These are phyloP conservation scores for Drusus annulatus DNA, from an alignment of 1,140 invertebrate species.

Conservation along the genomic window DNA sequence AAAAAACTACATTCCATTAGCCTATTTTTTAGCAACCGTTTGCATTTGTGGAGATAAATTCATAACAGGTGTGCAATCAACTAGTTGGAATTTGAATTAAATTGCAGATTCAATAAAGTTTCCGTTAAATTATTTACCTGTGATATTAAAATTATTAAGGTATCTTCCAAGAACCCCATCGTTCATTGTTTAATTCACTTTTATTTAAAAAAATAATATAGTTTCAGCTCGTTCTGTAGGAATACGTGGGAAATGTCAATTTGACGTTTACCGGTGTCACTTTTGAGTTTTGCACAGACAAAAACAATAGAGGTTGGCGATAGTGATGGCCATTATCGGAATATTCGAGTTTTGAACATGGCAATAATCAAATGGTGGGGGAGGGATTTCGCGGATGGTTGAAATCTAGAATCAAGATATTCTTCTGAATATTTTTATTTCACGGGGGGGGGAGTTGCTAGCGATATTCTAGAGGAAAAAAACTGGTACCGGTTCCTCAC, in stretches of 20 bases:
- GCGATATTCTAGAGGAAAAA: no score
- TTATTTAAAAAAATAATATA: conserved; percentile 5
- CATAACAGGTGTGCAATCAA: neutral
- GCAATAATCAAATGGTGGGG: no score
- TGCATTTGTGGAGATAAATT: neutral
- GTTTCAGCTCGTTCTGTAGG: neutral
- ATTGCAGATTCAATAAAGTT: conserved; percentile 40
- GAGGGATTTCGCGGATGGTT: no score
- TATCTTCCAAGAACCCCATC: conserved; percentile 70
- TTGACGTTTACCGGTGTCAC: conserved; percentile 38
- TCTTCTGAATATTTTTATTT: no score
- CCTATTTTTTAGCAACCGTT: no score
- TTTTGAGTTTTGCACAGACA: no score
- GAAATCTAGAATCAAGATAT: no score
- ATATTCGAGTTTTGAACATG: no score
- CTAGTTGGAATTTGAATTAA: neutral
- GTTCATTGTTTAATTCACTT: conserved; percentile 43
- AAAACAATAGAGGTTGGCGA: no score
- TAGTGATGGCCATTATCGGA: no score
- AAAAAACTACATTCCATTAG: neutral
- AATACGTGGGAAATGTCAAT: conserved; percentile 37
- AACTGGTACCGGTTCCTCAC: no score
- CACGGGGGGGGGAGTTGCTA: no score
- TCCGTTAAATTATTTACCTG: conserved; percentile 62
- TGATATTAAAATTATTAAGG: conserved; percentile 68